Evolutionary conservation across 2,888 invertebrate species (phyloP).

Genomic region (Clepsis dumicolana): DNA sequence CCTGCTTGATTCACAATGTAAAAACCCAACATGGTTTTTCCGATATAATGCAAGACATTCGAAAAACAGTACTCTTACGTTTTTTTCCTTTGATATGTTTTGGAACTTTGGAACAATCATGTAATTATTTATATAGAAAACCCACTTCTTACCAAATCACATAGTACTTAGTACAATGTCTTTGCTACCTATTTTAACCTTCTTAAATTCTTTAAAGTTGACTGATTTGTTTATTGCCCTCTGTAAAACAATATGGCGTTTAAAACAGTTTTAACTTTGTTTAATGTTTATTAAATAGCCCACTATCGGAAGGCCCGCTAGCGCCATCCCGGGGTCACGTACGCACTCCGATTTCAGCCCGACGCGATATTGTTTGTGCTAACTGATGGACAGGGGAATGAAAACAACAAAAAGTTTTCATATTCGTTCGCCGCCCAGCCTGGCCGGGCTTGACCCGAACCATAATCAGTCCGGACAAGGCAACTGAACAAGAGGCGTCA

Average conservation of each 20-base stretch:
- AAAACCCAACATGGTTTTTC: conserved; percentile 64
- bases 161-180: not conserved
- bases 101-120: not conserved
- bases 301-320: not conserved
- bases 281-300: not conserved
- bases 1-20: conserved; percentile 60
- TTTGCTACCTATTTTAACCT: conserved; percentile 2
- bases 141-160: not conserved
- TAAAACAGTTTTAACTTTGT: conserved; percentile 3
- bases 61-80: not conserved
- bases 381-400: not conserved
- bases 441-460: not conserved
- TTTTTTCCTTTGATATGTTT: not conserved
- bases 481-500: not conserved
- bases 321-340: conserved; percentile 15
- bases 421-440: not conserved
- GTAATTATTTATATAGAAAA: not conserved
- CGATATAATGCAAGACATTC: conserved; percentile 44
- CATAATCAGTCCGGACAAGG: not conserved
- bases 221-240: conserved; percentile 20
- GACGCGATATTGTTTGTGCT: not conserved
- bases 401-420: not conserved
- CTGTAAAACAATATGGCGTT: conserved; percentile 18
- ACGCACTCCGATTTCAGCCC: not conserved
- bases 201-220: conserved; percentile 3